These are phyloP conservation scores for Polylopha cassiicola DNA, from an alignment of 2,888 invertebrate species.

Conservation along the genomic window DNA sequence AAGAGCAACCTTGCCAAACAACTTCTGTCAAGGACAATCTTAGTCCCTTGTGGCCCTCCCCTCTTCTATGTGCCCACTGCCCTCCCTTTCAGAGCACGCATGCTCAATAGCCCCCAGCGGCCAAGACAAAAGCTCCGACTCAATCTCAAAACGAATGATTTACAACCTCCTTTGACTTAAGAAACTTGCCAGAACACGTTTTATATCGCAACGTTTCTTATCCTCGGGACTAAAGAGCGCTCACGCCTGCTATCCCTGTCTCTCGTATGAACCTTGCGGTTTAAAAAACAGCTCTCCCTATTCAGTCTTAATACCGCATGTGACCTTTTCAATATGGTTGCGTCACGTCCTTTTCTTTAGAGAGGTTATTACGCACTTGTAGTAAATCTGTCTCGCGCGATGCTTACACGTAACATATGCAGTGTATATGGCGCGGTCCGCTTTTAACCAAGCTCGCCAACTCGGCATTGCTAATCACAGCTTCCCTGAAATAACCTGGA, in stretches of 20 bases:
- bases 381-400: constrained; percentile 40
- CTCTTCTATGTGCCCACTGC: constrained; percentile 35
- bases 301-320: constrained; percentile 29
- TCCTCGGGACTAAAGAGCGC: constrained; percentile 46
- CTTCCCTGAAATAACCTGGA: constrained; percentile 59
- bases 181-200: constrained; percentile 1
- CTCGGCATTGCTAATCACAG: constrained; percentile 49
- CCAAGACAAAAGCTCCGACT: constrained; percentile 36
- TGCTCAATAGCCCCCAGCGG: constrained; percentile 38
- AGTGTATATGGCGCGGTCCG: constrained; percentile 31
- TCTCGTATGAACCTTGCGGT: constrained; percentile 32
- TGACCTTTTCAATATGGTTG: constrained; percentile 34
- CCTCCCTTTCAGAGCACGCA: constrained; percentile 36
- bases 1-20: constrained; percentile 50
- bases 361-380: constrained; percentile 25
- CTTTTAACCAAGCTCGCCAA: constrained; percentile 33
- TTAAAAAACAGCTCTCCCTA: constrained; percentile 32
- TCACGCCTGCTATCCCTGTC: constrained; percentile 51
- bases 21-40: constrained; percentile 50
- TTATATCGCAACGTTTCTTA: constrained; percentile 32
- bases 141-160: constrained; percentile 41
- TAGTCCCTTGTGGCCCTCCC: constrained; percentile 39
- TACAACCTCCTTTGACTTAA: constrained; percentile 18
- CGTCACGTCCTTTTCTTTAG: constrained; percentile 35
- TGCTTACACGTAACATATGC: constrained; percentile 30